Conservation (phyloP, 1,140 invertebrate genomes). For the Atopsyche davidsoni region DNA sequence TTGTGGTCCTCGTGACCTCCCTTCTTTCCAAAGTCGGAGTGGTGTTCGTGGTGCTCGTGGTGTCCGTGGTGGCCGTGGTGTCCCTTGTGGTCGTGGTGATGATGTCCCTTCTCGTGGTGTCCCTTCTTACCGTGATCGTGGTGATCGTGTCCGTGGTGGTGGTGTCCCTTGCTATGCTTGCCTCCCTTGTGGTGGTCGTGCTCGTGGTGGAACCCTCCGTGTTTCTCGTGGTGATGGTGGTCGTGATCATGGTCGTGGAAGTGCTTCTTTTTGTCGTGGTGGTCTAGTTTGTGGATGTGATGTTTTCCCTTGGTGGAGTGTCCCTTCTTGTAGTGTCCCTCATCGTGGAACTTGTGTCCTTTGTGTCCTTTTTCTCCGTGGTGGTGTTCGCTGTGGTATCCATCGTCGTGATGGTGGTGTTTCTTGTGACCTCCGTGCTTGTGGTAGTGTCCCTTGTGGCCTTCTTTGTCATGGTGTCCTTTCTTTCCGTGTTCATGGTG, state of each 20-base stretch:
- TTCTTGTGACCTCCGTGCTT: slow-evolving; percentile 66
- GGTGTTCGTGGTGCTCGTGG: slow-evolving; percentile 52
- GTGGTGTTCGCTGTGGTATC: slow-evolving; percentile 65
- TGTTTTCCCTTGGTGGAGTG: slow-evolving; percentile 72
- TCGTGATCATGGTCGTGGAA: slow-evolving; percentile 74
- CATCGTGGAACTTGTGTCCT: slow-evolving; percentile 54
- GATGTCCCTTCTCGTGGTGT: slow-evolving; percentile 40
- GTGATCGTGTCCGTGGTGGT: slow-evolving; percentile 54
- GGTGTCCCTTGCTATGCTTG: slow-evolving; percentile 60
- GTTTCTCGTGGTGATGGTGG: slow-evolving; percentile 61
- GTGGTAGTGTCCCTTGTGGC: slow-evolving; percentile 61
- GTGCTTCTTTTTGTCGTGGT: slow-evolving; percentile 46
- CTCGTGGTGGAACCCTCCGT: slow-evolving; percentile 60
- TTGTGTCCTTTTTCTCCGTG: slow-evolving; percentile 69
- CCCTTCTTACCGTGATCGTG: slow-evolving; percentile 41
- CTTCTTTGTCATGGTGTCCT: slow-evolving; percentile 63
- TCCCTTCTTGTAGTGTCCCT: slow-evolving; percentile 65
- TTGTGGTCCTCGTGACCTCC: slow-evolving; percentile 51
- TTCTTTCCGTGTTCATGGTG: slow-evolving; percentile 56
- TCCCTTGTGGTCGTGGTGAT: slow-evolving; percentile 54
- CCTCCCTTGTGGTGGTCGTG: slow-evolving; percentile 61
- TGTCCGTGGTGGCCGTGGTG: slow-evolving; percentile 48
- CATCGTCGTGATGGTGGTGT: slow-evolving; percentile 60
- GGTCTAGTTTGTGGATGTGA: slow-evolving; percentile 64
- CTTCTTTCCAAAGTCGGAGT: slow-evolving; percentile 58